These are phyloP conservation scores for Bothrops jararaca DNA, from an alignment of 2,113 vertebrate species.

Conservation along the genomic window DNA sequence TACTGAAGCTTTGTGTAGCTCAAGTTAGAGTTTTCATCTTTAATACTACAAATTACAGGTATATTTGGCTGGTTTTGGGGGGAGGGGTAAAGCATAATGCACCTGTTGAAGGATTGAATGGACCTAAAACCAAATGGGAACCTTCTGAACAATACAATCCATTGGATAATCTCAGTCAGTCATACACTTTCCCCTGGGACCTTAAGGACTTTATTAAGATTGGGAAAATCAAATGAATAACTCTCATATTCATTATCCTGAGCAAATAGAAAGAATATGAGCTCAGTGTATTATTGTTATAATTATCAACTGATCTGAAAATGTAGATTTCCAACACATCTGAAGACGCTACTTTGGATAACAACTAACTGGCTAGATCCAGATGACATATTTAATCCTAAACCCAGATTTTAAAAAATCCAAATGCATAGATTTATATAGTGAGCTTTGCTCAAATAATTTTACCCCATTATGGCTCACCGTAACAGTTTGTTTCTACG, in stretches of 20 bases:
- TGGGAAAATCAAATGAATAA: not conserved
- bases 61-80: not conserved
- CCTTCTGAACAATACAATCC: not conserved
- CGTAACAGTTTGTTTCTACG: not conserved
- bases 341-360: not conserved
- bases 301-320: not conserved
- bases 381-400: not conserved
- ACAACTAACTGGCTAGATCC: not conserved
- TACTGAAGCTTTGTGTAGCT: not conserved
- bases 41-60: not conserved
- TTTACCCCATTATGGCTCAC: not conserved
- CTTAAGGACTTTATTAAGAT: not conserved
- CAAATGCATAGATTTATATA: not conserved
- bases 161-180: not conserved
- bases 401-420: not conserved
- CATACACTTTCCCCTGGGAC: not conserved
- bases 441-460: not conserved
- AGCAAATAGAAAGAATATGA: not conserved
- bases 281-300: not conserved
- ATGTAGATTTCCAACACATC: not conserved
- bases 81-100: not conserved
- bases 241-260: not conserved
- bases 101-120: not conserved
- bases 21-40: not conserved
- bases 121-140: not conserved